These are phyloP conservation scores for Listronotus bonariensis DNA, from an alignment of 1,140 invertebrate species.

Conservation along the genomic window DNA sequence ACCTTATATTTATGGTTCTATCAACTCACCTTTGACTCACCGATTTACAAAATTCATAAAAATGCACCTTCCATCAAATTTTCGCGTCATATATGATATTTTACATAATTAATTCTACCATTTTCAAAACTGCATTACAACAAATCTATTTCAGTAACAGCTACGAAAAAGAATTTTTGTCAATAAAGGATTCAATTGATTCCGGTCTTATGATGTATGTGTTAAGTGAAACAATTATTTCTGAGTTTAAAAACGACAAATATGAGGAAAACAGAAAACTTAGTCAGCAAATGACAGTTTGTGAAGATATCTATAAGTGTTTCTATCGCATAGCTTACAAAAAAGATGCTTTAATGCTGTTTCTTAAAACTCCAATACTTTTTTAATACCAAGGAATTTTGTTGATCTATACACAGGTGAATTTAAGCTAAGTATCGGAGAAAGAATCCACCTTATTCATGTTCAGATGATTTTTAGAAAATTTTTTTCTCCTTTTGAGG, in stretches of 20 bases:
- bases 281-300: not conserved
- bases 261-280: not conserved
- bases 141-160: not conserved
- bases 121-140: not conserved
- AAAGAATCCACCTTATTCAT: too few species aligned
- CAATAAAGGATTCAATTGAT: too few species aligned
- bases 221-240: not conserved
- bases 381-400: not conserved
- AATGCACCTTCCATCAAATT: not conserved
- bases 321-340: not conserved
- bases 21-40: not conserved
- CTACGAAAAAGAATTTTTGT: not conserved
- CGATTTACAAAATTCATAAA: not conserved
- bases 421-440: not conserved
- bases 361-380: not conserved
- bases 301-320: not conserved
- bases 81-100: not conserved
- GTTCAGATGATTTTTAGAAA: not conserved
- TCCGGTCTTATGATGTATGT: too few species aligned
- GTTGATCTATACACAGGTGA: not conserved
- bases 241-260: not conserved
- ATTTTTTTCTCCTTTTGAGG: not conserved
- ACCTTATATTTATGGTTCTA: not conserved
- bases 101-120: not conserved
- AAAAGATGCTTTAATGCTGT: not conserved